Evolutionary conservation across 2,113 vertebrate genomes (phyloP).

Genomic region (Cyanoliseus patagonus): DNA sequence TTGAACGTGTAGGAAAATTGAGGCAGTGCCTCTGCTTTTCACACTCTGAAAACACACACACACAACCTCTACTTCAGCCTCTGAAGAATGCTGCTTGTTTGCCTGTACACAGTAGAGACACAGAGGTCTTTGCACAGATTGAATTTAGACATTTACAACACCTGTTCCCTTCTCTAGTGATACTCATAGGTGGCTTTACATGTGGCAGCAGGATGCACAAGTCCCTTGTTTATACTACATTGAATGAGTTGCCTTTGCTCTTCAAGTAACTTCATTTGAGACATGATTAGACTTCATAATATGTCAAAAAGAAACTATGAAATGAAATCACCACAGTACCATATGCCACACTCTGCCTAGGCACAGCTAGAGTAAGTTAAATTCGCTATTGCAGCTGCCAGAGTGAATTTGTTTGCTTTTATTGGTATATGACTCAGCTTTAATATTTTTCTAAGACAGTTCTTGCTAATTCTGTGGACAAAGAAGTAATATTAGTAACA

Average conservation of each 20-base stretch:
- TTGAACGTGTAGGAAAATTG: neutral
- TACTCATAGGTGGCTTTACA: neutral
- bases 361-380: conserved; percentile 12
- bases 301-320: conserved; percentile 22
- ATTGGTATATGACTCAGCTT: conserved; percentile 39
- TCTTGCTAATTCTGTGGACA: neutral
- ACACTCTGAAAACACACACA: neutral
- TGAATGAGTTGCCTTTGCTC: neutral
- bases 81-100: neutral
- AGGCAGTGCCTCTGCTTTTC: neutral
- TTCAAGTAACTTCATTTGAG: conserved; percentile 18
- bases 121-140: neutral
- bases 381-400: conserved; percentile 29
- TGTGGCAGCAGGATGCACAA: neutral
- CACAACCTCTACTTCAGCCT: neutral
- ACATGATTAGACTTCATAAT: neutral
- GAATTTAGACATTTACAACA: neutral
- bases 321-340: conserved; percentile 31
- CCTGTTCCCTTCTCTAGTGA: neutral
- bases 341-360: neutral
- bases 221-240: neutral
- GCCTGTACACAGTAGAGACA: neutral
- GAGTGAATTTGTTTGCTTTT: conserved; percentile 48
- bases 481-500: neutral
- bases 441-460: conserved; percentile 35